These are phyloP conservation scores for Drosophila navojoa DNA, from an alignment of 1,140 invertebrate genomes.

Conservation along the genomic window DNA sequence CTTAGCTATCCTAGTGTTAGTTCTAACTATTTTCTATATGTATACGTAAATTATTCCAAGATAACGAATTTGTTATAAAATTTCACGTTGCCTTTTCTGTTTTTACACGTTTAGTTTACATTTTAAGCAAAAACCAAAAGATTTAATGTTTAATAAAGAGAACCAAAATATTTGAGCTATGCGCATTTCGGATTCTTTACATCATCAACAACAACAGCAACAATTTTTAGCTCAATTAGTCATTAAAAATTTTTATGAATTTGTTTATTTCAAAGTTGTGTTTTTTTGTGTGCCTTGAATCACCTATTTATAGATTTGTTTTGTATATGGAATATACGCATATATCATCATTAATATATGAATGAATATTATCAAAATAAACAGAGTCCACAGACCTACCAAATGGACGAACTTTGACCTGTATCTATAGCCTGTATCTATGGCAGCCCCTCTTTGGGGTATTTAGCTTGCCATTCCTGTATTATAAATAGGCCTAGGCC, in stretches of 20 bases:
- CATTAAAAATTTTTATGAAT: slow-evolving; percentile 80
- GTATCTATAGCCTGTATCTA: too few relatives aligned
- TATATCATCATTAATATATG: slow-evolving; percentile 25
- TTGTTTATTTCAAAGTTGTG: slow-evolving; percentile 68
- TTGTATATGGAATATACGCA: neutral
- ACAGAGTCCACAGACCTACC: slow-evolving; percentile 33
- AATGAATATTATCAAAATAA: slow-evolving; percentile 53
- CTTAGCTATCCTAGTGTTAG: slow-evolving; percentile 60
- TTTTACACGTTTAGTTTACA: slow-evolving; percentile 41
- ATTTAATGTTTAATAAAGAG: slow-evolving; percentile 67
- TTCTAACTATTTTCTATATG: slow-evolving; percentile 30
- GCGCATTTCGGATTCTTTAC: slow-evolving; percentile 42
- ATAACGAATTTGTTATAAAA: slow-evolving; percentile 47
- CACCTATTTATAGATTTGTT: slow-evolving; percentile 41
- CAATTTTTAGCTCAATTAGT: slow-evolving; percentile 66
- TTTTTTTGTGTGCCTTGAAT: slow-evolving; percentile 6
- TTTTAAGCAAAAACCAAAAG: slow-evolving; percentile 40
- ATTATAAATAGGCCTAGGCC: slow-evolving; percentile 29
- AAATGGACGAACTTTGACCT: slow-evolving; percentile 20
- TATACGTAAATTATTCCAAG: slow-evolving; percentile 67
- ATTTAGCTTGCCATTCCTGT: neutral
- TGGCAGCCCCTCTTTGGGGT: slow-evolving; percentile 7
- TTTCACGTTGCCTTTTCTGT: slow-evolving; percentile 56
- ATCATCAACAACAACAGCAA: slow-evolving; percentile 32
- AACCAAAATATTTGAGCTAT: slow-evolving; percentile 72